Conservation (phyloP, 2,113 vertebrate genomes). For the Hucho hucho region DNA sequence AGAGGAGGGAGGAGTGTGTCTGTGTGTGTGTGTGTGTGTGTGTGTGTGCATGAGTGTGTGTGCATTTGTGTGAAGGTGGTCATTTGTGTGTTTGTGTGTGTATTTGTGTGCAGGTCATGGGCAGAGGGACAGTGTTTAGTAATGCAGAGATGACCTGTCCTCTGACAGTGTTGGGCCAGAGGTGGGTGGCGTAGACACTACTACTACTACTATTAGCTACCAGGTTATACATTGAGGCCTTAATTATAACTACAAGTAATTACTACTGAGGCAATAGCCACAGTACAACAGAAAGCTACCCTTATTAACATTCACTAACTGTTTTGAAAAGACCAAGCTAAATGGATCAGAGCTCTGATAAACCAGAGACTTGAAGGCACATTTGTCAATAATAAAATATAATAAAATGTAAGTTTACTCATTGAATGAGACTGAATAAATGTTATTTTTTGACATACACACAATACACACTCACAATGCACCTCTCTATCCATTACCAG, state of each 20-base stretch:
- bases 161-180: constrained; percentile 51
- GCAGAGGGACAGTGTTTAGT: constrained; percentile 23
- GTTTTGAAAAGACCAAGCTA: no score
- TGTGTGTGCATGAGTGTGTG: not conserved
- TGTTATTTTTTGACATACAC: no score
- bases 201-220: constrained; percentile 39
- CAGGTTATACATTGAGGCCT: constrained; percentile 48
- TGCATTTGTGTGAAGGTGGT: not conserved
- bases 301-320: no score
- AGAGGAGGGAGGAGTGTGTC: not conserved
- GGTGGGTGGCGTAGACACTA: constrained; percentile 9
- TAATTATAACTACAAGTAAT: constrained; percentile 55
- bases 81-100: constrained; percentile 30
- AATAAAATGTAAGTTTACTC: no score
- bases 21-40: constrained; percentile 16
- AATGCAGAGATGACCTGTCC: constrained; percentile 28
- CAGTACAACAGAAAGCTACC: not conserved
- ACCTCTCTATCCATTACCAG: no score
- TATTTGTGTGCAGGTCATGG: constrained; percentile 31
- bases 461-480: no score
- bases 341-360: no score
- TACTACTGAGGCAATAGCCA: constrained; percentile 42
- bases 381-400: no score
- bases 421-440: no score
- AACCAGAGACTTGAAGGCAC: no score